These are phyloP conservation scores for Diuraphis noxia DNA, from an alignment of 1,140 invertebrate genomes.

Conservation along the genomic window DNA sequence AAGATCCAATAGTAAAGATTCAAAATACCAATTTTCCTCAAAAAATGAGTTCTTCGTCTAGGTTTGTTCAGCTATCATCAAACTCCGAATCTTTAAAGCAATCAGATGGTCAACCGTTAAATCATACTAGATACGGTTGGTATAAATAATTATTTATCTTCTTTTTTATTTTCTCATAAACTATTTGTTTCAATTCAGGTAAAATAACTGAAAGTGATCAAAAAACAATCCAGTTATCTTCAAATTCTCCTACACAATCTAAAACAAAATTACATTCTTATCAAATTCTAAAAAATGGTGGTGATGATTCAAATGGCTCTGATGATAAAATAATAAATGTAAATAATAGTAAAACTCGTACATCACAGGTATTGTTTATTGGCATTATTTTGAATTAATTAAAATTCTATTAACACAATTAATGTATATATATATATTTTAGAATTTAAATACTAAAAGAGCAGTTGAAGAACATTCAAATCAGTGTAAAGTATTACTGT, in stretches of 20 bases:
- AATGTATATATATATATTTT: neutral
- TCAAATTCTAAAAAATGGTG: neutral
- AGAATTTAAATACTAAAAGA: neutral
- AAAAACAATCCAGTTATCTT: neutral
- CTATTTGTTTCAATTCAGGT: neutral
- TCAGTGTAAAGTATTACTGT: neutral
- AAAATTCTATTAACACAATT: neutral
- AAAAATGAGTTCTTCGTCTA: neutral
- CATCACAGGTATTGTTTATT: neutral
- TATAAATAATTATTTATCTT: neutral
- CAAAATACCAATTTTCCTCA: neutral
- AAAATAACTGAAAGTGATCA: neutral
- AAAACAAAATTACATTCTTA: neutral
- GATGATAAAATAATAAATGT: neutral
- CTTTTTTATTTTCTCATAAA: neutral
- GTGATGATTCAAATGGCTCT: neutral
- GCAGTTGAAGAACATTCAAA: neutral
- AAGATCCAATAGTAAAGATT: neutral
- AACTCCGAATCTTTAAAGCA: neutral
- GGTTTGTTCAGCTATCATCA: neutral
- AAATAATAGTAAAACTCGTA: neutral
- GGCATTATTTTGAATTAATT: neutral
- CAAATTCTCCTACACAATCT: neutral
- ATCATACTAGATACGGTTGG: neutral
- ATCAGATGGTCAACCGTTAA: neutral